phyloP scores from a whole-genome alignment of 2,888 invertebrate genomes.

The Mystacides longicornis region DNA sequence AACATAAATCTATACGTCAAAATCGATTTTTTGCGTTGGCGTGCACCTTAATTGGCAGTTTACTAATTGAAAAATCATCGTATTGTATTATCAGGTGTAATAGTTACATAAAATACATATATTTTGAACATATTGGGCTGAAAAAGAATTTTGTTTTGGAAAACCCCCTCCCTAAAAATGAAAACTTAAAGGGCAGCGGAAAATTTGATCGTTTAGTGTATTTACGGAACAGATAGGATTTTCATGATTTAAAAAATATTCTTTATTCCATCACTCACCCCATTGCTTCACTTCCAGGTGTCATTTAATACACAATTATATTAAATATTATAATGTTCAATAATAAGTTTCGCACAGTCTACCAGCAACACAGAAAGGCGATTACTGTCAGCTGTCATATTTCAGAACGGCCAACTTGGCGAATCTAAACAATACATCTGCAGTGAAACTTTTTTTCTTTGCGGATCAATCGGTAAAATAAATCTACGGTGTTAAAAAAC shows the following conservation, averaged over 20 bases:
- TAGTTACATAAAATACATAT: neutral
- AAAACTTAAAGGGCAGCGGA: constrained; percentile 18
- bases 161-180: constrained; percentile 47
- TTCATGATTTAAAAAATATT: neutral
- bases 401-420: neutral
- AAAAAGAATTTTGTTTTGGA: constrained; percentile 10
- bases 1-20: neutral
- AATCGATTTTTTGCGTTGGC: neutral
- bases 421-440: neutral
- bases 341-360: neutral
- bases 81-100: neutral
- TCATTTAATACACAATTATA: constrained; percentile 54
- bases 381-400: constrained; percentile 1
- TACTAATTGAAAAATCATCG: neutral
- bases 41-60: too few species aligned
- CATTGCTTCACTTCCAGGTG: constrained; percentile 76
- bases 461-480: too few species aligned
- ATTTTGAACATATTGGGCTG: constrained; percentile 11
- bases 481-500: too few species aligned
- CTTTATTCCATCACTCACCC: constrained; percentile 51
- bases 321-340: neutral
- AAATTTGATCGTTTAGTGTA: neutral
- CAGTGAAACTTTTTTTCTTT: neutral
- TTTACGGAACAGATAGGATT: neutral
- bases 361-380: neutral